Conservation (phyloP, 2,888 invertebrate species). For the Drosophila neutralis region DNA sequence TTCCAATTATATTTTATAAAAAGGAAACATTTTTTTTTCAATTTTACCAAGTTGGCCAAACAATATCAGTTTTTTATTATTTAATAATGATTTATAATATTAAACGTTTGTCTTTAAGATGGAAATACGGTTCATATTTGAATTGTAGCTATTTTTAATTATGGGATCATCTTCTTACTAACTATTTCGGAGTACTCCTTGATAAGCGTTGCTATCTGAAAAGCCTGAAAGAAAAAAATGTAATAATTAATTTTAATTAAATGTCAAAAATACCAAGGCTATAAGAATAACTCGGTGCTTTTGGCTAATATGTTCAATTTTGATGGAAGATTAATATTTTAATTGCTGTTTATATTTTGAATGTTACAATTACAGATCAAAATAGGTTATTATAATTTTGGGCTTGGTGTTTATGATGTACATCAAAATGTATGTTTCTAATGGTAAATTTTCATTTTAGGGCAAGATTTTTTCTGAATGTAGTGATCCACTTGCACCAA, state of each 20-base stretch:
- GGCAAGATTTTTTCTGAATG: no score
- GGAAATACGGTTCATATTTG: not conserved
- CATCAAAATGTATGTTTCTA: not conserved
- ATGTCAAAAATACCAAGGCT: no score
- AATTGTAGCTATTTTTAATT: not conserved
- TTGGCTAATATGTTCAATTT: no score
- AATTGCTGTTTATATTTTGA: no score
- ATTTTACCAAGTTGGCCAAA: not conserved
- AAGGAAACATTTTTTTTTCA: not conserved
- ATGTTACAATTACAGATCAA: no score
- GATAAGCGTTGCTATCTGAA: constrained; percentile 96
- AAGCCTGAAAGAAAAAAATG: constrained; percentile 87
- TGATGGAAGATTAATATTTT: no score
- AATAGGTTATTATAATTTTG: no score
- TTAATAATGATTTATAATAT: not conserved
- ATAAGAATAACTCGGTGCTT: no score
- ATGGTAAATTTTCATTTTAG: no score
- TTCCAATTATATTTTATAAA: not conserved
- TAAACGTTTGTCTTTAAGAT: constrained; percentile 1
- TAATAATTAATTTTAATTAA: not conserved
- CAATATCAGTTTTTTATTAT: not conserved
- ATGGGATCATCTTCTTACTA: constrained; percentile 64
- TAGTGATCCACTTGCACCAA: no score
- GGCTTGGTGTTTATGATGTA: not conserved
- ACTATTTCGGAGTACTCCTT: constrained; percentile 93